These are phyloP conservation scores for Drosophila atripex DNA, from an alignment of 2,888 invertebrate species.

Conservation along the genomic window DNA sequence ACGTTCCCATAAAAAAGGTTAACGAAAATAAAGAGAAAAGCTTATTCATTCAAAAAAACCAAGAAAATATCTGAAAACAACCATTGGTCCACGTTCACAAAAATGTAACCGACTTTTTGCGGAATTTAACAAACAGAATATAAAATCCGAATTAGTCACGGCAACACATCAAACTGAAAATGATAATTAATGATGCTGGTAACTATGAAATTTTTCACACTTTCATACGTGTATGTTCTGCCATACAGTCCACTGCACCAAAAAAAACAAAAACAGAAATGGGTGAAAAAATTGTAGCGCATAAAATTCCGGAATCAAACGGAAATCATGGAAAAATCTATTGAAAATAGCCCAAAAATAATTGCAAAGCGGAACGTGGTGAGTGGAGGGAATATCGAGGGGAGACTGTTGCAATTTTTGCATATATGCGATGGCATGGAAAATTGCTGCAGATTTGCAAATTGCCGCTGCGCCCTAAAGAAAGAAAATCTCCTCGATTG, in stretches of 20 bases:
- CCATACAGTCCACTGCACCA: conserved; percentile 1
- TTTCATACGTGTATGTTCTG: not conserved
- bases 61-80: not conserved
- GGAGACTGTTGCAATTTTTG: conserved; percentile 55
- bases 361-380: conserved; percentile 52
- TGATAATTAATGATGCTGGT: conserved; percentile 66
- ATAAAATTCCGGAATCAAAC: conserved; percentile 59
- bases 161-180: conserved; percentile 77
- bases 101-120: conserved; percentile 25
- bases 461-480: conserved; percentile 4
- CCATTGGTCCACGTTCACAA: conserved; percentile 1
- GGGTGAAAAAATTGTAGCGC: conserved; percentile 37
- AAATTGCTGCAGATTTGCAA: conserved; percentile 54
- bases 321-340: conserved; percentile 61
- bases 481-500: conserved; percentile 5
- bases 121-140: conserved; percentile 39
- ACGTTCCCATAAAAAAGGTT: conserved; percentile 2
- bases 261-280: conserved; percentile 22
- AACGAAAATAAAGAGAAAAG: not conserved
- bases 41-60: not conserved
- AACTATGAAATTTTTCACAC: conserved; percentile 41
- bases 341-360: conserved; percentile 71
- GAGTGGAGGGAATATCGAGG: conserved; percentile 21
- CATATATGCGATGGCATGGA: conserved; percentile 74
- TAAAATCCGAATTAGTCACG: conserved; percentile 82